Conservation (phyloP, 2,113 vertebrate genomes). For the Strigops habroptila region DNA sequence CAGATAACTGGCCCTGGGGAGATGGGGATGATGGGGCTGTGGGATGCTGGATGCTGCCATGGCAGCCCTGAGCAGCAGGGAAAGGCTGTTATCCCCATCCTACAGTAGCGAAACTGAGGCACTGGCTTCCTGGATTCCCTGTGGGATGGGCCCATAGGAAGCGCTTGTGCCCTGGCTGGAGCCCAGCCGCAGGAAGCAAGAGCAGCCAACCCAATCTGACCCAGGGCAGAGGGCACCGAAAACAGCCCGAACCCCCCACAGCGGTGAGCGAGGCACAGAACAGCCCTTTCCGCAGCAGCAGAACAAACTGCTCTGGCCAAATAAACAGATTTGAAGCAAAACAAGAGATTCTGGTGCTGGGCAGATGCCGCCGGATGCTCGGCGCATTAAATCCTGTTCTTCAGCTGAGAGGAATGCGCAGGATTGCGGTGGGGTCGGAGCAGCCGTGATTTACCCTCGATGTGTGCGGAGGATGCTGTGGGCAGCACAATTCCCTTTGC, state of each 20-base stretch:
- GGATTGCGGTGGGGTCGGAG: background rate
- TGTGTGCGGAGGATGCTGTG: background rate
- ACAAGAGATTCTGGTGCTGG: background rate
- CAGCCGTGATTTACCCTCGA: background rate
- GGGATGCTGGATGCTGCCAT: background rate
- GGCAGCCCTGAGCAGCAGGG: accelerated
- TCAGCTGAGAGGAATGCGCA: background rate
- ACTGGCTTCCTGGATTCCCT: background rate
- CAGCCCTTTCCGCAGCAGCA: background rate
- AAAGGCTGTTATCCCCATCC: background rate
- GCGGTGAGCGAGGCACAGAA: background rate
- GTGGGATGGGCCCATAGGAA: background rate
- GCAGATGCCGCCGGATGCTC: background rate
- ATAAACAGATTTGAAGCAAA: constrained; percentile 37
- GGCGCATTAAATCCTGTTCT: background rate
- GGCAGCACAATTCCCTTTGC: constrained; percentile 25
- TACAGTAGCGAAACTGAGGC: background rate
- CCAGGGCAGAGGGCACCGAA: constrained; percentile 22
- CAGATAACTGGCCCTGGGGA: accelerated
- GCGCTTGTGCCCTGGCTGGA: background rate
- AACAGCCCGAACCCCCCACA: background rate
- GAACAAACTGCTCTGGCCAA: background rate
- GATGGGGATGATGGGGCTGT: accelerated
- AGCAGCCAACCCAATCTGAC: background rate
- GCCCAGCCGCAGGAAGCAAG: background rate